Conservation (phyloP, 2,888 invertebrate genomes). For the Nezara viridula region DNA sequence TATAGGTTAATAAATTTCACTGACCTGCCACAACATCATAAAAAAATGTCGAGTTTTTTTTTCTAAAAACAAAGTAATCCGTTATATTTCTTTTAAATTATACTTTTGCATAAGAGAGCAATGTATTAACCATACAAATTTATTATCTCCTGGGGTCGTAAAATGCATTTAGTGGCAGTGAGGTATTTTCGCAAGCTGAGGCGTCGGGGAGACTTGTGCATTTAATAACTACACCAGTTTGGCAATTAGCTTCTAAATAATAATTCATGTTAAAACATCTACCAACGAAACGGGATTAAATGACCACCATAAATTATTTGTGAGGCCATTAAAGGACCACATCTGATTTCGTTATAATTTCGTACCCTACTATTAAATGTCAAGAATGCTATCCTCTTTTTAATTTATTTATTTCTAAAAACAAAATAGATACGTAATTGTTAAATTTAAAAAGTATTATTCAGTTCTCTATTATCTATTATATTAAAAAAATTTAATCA, state of each 20-base stretch:
- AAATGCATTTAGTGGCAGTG: background rate
- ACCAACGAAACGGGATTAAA: background rate
- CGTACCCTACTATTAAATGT: constrained; percentile 12
- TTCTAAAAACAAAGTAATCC: background rate
- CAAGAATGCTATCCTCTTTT: background rate
- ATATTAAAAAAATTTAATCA: background rate
- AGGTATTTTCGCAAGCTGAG: constrained; percentile 7
- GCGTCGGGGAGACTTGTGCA: background rate
- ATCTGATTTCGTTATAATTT: constrained; percentile 1
- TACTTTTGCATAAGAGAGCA: background rate
- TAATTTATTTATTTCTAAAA: background rate
- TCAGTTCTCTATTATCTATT: background rate
- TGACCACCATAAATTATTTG: constrained; percentile 1
- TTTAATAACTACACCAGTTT: constrained; percentile 16
- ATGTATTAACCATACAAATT: constrained; percentile 13
- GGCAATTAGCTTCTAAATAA: background rate
- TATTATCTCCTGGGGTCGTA: background rate
- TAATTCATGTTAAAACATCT: background rate
- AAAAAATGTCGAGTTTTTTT: background rate
- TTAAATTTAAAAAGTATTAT: background rate
- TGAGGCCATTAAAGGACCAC: background rate
- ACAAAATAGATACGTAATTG: background rate
- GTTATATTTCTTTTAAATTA: background rate
- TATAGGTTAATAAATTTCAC: background rate
- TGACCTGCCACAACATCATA: background rate